phyloP scores from a whole-genome alignment of 2,888 invertebrate genomes.

The Eupithecia vulgata region DNA sequence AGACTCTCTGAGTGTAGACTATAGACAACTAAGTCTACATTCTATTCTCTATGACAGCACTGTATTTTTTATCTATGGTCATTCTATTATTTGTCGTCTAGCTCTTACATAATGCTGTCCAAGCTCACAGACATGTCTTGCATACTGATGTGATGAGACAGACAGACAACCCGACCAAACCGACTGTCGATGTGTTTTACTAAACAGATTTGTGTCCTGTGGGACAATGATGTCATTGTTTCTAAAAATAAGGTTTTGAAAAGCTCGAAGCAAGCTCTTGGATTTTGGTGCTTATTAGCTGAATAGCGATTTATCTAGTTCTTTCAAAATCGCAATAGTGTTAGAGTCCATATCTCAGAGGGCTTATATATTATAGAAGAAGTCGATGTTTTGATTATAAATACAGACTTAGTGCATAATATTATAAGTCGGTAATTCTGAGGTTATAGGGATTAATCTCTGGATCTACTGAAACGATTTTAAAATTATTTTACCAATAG shows the following conservation, averaged over 20 bases:
- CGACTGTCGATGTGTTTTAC: conserved; percentile 1
- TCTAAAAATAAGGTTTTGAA: neutral
- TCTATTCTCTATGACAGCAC: conserved; percentile 3
- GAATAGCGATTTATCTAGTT: neutral
- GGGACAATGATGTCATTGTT: conserved; percentile 2
- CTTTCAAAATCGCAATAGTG: neutral
- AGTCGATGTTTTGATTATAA: too few species aligned
- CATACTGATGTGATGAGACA: conserved; percentile 2
- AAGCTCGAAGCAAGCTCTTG: neutral
- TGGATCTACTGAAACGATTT: too few species aligned
- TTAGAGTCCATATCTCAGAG: too few species aligned
- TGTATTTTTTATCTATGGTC: conserved; percentile 1
- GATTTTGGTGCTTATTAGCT: neutral
- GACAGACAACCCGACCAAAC: neutral
- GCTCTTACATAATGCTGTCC: conserved; percentile 2
- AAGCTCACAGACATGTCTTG: neutral
- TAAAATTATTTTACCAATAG: too few species aligned
- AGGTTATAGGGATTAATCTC: too few species aligned
- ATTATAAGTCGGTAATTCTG: too few species aligned
- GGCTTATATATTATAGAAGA: too few species aligned
- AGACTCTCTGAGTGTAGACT: too few species aligned
- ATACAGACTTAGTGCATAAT: too few species aligned
- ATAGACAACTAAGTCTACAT: neutral
- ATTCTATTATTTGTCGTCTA: conserved; percentile 1
- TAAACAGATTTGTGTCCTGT: conserved; percentile 8